Percentiles rank a stretch among this genome's conserved stretches.
Conservation (phyloP, 2,888 invertebrate genomes). For the Microchrysa polita region DNA sequence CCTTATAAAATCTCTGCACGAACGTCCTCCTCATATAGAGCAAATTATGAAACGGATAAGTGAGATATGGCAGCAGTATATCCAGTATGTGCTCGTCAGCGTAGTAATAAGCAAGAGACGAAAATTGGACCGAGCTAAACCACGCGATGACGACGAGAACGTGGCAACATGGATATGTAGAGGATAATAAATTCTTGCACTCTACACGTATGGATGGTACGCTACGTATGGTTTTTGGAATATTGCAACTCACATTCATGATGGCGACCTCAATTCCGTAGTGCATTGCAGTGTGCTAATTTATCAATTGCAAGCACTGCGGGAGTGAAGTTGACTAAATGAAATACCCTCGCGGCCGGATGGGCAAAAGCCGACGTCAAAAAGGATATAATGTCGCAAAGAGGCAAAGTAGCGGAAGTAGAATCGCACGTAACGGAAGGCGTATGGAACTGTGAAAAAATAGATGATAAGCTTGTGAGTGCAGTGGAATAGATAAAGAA, state of each 20-base stretch:
- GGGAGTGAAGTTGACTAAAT: constrained; percentile 82
- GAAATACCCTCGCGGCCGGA: constrained; percentile 51
- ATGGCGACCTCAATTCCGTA: constrained; percentile 86
- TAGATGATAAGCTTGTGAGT: too few relatives aligned
- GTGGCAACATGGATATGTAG: too few relatives aligned
- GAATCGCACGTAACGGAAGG: too few relatives aligned
- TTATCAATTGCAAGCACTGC: constrained; percentile 90
- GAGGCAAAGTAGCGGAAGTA: too few relatives aligned
- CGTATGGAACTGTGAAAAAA: too few relatives aligned
- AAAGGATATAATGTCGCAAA: constrained; percentile 12
- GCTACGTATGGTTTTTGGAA: background rate
- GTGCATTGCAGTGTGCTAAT: constrained; percentile 90
- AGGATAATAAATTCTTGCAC: too few relatives aligned
- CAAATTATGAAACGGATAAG: constrained; percentile 13
- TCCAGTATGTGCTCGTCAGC: constrained; percentile 3
- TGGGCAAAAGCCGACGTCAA: background rate
- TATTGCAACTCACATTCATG: constrained; percentile 27
- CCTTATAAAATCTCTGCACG: background rate
- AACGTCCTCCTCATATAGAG: constrained; percentile 16
- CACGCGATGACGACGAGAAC: background rate
- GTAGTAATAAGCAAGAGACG: background rate
- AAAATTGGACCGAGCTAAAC: background rate
- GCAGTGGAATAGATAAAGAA: too few relatives aligned
- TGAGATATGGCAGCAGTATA: constrained; percentile 21
- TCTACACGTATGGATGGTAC: too few relatives aligned